These are phyloP conservation scores for Serranus cabrilla DNA, from an alignment of 2,797 vertebrate species.

Conservation along the genomic window DNA sequence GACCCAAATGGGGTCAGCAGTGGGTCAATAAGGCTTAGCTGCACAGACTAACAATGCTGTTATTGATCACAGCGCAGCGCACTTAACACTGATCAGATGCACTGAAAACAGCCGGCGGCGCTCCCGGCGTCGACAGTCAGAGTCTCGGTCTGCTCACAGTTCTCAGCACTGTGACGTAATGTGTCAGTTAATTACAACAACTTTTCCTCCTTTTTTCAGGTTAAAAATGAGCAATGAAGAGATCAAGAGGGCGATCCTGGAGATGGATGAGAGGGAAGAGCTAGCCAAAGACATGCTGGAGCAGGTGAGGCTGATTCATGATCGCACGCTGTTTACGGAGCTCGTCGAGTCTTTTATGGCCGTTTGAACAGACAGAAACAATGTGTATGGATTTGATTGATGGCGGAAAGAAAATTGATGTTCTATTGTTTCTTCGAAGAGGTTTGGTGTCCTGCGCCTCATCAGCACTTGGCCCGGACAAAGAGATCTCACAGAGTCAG, in stretches of 20 bases:
- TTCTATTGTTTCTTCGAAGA: not conserved
- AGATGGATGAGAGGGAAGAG: constrained; percentile 98
- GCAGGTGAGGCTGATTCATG: constrained; percentile 85
- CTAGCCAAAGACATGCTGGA: constrained; percentile 98
- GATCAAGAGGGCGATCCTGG: constrained; percentile 94
- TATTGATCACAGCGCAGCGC: constrained; percentile 68
- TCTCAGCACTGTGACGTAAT: not conserved
- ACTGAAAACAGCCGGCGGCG: constrained; percentile 56
- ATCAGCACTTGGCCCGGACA: not conserved
- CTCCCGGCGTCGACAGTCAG: constrained; percentile 1
- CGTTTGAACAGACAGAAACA: not conserved
- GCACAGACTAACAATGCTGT: constrained; percentile 51
- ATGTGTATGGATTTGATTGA: not conserved
- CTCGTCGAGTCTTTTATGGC: not conserved
- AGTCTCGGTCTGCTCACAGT: not conserved
- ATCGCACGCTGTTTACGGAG: not conserved
- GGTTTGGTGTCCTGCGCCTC: not conserved
- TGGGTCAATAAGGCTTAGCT: constrained; percentile 64
- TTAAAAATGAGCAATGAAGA: constrained; percentile 97
- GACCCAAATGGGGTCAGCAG: constrained; percentile 67
- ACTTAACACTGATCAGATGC: constrained; percentile 59
- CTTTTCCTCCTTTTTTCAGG: constrained; percentile 82
- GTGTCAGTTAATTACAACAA: not conserved
- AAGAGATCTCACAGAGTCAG: not conserved
- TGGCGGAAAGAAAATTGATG: not conserved